Evolutionary conservation across 2,797 vertebrate species (phyloP), one percentile per base, ranked within the genome.

Genomic region (Pampus argenteus): DNA sequence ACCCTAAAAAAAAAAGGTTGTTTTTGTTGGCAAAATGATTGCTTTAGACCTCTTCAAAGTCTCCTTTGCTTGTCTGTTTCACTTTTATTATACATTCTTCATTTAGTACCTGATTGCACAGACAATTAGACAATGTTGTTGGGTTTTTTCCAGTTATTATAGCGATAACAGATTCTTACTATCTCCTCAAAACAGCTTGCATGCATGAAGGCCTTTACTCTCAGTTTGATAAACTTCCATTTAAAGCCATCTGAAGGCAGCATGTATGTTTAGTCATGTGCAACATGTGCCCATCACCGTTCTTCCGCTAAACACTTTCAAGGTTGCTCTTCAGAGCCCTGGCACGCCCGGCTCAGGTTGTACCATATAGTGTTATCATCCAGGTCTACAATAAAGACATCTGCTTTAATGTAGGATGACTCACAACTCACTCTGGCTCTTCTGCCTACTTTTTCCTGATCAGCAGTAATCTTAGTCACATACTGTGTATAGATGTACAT

Each of bases 311-410:
- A 45, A 55, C 9, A 3, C 17, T 36, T n/a, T n/a, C n/a, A n/a
- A n/a, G n/a, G 28, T 29, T 29, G 5, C 28, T 29, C 28, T 29
- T 6, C 28, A 29, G 28, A 29, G n/a, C n/a, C n/a, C n/a, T n/a
- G n/a, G n/a, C n/a, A n/a, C n/a, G n/a, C n/a, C n/a, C n/a, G 51
- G 34, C 61, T 51, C 17, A 2, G 14, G 18, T 56, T 55, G 28
- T 22, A 45, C 42, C 42, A 8, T 40, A n/a, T 18, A 18, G 48
- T 45, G 20, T 58, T 51, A 26, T 71, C 59, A 22, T 40, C 36
- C 55, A 65, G 5, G 20, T 58, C 18, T 42, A 62, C 28, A 66
- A 42, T 68, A 58, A 55, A 51, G 60, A 76, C 59, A 71, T 74
- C 59, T 49, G 60, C 67, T 56, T 9, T 47, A 26, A 51, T 59